A percentile compares a stretch with the other conserved stretches of the same genome.
Evolutionary conservation across 1,140 invertebrate species (phyloP).

Genomic region (Drosophila guanche): DNA sequence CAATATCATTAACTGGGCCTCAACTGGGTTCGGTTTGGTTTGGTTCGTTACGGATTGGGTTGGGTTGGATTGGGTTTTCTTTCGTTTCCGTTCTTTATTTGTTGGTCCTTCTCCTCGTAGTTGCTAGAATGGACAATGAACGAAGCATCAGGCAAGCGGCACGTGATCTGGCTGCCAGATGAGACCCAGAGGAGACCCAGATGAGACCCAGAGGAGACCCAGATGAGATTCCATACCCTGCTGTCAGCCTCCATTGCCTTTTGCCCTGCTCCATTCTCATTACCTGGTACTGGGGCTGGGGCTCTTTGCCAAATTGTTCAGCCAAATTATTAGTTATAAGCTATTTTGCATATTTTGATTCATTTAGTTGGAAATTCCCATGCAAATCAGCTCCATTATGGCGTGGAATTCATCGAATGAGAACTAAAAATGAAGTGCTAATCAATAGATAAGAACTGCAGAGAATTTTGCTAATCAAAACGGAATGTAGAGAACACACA

Average conservation of each 20-base stretch:
- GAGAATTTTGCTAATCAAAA: conserved; percentile 1
- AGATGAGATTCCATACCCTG: neutral
- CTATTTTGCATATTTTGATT: conserved; percentile 51
- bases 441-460: too few species aligned
- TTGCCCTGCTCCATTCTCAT: neutral
- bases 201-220: conserved; percentile 19
- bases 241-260: neutral
- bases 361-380: conserved; percentile 4
- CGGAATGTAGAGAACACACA: neutral
- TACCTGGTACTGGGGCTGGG: neutral
- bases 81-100: neutral
- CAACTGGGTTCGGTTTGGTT: neutral
- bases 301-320: conserved; percentile 41
- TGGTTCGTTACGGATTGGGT: neutral
- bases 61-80: conserved; percentile 1
- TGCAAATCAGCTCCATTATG: neutral
- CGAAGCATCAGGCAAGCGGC: conserved; percentile 9
- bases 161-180: conserved; percentile 45
- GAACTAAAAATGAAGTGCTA: too few species aligned
- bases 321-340: conserved; percentile 55
- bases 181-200: conserved; percentile 5
- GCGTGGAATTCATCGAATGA: too few species aligned
- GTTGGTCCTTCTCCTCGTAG: neutral
- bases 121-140: conserved; percentile 48
- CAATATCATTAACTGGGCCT: conserved; percentile 42